Evolutionary conservation across 1,140 invertebrate genomes (phyloP).

Genomic region (Tetragnatha versicolor): DNA sequence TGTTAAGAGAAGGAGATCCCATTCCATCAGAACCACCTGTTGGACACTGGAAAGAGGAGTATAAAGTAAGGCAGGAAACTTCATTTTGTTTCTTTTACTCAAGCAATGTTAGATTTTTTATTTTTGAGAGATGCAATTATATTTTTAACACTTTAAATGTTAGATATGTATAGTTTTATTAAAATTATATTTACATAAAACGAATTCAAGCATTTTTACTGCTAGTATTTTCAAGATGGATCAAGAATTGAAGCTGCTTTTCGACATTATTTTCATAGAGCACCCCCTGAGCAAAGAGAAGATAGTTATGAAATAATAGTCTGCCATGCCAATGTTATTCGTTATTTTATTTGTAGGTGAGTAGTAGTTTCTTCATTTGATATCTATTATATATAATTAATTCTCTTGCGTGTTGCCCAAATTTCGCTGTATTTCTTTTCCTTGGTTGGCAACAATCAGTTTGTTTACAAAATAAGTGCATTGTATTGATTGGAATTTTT

Average conservation of each 20-base stretch:
- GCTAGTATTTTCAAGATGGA: slow-evolving; percentile 62
- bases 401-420: too few relatives aligned
- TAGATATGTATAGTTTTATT: not conserved
- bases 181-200: too few relatives aligned
- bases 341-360: slow-evolving; percentile 70
- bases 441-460: too few relatives aligned
- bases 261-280: slow-evolving; percentile 68
- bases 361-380: too few relatives aligned
- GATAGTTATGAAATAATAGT: slow-evolving; percentile 69
- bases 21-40: slow-evolving; percentile 85
- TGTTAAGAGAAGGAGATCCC: slow-evolving; percentile 93
- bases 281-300: slow-evolving; percentile 64
- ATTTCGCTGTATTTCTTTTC: too few relatives aligned
- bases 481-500: too few relatives aligned
- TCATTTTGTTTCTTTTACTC: not conserved
- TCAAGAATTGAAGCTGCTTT: slow-evolving; percentile 70
- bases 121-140: not conserved
- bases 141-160: not conserved
- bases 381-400: too few relatives aligned
- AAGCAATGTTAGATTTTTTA: not conserved
- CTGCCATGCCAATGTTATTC: slow-evolving; percentile 71
- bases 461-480: too few relatives aligned
- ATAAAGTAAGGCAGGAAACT: not conserved
- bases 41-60: not conserved
- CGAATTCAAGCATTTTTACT: too few relatives aligned